A percentile compares a stretch with the other conserved stretches of the same genome.
phyloP scores from a whole-genome alignment of 2,113 vertebrate genomes.

The Perognathus longimembris region DNA sequence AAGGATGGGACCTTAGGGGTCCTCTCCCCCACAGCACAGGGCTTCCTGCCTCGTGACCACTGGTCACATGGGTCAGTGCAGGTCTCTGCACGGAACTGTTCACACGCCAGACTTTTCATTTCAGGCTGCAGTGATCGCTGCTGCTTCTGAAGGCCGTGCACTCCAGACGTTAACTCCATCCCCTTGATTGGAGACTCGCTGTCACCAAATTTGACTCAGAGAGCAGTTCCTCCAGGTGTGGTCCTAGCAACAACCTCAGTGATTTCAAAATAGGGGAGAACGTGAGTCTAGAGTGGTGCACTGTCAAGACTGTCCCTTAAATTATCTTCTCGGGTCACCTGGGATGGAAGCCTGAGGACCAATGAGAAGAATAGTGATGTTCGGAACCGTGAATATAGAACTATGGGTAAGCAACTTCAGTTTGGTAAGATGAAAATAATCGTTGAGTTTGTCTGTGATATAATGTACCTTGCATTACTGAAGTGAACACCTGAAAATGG shows the following conservation, averaged over 20 bases:
- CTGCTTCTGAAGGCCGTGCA: not conserved
- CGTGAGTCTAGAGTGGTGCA: not conserved
- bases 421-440: not conserved
- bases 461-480: not conserved
- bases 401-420: no score
- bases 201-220: not conserved
- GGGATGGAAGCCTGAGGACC: not conserved
- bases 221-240: not conserved
- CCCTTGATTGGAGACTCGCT: not conserved
- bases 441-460: not conserved
- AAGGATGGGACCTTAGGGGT: not conserved
- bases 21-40: not conserved
- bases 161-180: no score
- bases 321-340: not conserved
- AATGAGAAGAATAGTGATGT: not conserved
- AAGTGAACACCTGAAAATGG: not conserved
- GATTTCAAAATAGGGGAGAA: not conserved
- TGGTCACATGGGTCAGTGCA: no score
- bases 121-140: no score
- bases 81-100: no score
- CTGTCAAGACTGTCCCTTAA: not conserved
- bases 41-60: no score
- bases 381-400: not conserved
- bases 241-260: no score
- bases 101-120: no score